Evolutionary conservation across 1,140 invertebrate species (phyloP).

Genomic region (Drosophila subpulchrella): DNA sequence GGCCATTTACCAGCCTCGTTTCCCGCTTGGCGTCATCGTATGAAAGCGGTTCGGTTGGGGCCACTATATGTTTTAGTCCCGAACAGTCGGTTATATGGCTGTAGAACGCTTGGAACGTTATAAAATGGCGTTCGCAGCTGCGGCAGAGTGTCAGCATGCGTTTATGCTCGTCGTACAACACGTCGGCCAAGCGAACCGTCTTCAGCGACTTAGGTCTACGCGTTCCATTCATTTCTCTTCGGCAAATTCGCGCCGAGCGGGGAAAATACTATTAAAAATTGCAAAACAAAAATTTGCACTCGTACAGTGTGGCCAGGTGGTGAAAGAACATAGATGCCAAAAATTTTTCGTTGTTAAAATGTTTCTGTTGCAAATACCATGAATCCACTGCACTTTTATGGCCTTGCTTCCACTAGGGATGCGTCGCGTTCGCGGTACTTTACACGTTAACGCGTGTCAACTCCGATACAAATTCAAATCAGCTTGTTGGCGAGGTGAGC

Average conservation of each 20-base stretch:
- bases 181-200: constrained; percentile 57
- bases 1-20: constrained; percentile 30
- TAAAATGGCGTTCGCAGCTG: constrained; percentile 52
- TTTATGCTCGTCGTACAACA: constrained; percentile 62
- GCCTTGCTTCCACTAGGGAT: too few relatives aligned
- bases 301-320: constrained; percentile 1
- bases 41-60: constrained; percentile 30
- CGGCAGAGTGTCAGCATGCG: constrained; percentile 59
- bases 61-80: constrained; percentile 47
- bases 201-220: constrained; percentile 44
- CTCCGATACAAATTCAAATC: too few relatives aligned
- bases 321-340: neutral
- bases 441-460: too few relatives aligned
- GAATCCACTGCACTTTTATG: neutral
- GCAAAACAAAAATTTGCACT: neutral
- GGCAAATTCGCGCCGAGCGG: constrained; percentile 30
- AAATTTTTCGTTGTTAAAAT: neutral
- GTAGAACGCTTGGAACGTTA: constrained; percentile 44
- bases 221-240: constrained; percentile 55
- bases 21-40: constrained; percentile 51
- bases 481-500: too few relatives aligned
- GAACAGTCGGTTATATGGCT: constrained; percentile 46
- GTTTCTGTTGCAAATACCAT: neutral
- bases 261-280: neutral
- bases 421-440: too few relatives aligned